Evolutionary conservation across 2,888 invertebrate genomes (phyloP), one percentile per base, ranked within the genome.

Genomic region (Tinea semifulvella): DNA sequence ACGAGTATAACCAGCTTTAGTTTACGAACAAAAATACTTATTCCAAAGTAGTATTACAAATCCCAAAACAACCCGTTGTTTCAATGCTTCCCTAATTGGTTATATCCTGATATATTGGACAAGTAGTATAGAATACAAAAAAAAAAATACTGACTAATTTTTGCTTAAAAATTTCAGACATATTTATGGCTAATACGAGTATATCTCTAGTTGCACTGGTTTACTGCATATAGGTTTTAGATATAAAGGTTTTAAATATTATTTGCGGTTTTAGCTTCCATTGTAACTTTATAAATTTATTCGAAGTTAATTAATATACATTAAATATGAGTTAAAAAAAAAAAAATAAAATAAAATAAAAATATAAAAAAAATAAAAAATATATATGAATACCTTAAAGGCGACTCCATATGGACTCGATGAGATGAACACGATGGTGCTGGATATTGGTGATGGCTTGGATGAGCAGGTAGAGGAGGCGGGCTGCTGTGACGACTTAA

Each of bases 401-500:
- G 82, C 13, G 84, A 82, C 51, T 84, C 82, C 66, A 84, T 67
- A 48, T 84, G 83, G 11, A 84, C 84, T 26, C 82, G 69, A 56
- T 83, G 83, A 3, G 82, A 77, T 1, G 82, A 80, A 50, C 82
- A 81, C 2, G 81, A 82, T 0, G 81, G 80, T n/a, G 77, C 79
- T 0, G 81, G 80, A 51, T 35, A 53, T 49, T 68, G 75, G 52
- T 57, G 65, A 42, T 69, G 71, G 1, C 84, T 83, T 17, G 90
- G 90, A 47, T 81, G 79, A 61, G 71, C 77, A 0, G 77, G 76
- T 38, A 76, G 55, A 1, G 77, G 65, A 68, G 88, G 79, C 0
- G 79, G 79, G 45, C 79, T 79, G 57, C 88, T 88, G 59, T 88
- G 88, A 50, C 85, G 74, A 65, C 86, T 85, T 59, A 89, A 84